A percentile compares a stretch with the other conserved stretches of the same genome.
Evolutionary conservation across 2,113 vertebrate species (phyloP).

Genomic region (Microtus richardsoni): DNA sequence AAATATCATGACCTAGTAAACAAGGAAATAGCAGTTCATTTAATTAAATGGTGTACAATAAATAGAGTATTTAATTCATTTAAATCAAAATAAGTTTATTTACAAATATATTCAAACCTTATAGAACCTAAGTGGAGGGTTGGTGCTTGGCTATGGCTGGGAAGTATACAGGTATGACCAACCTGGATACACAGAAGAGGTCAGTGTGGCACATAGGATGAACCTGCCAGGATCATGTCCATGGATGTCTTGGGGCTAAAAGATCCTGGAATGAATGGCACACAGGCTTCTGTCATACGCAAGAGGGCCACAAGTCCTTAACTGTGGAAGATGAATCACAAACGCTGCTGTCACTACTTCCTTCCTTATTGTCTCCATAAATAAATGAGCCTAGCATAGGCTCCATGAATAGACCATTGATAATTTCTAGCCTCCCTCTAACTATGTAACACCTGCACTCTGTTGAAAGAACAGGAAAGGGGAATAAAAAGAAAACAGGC

Average conservation of each 20-base stretch:
- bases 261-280: neutral
- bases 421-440: neutral
- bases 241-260: neutral
- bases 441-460: neutral
- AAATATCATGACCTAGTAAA: neutral
- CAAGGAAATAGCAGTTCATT: neutral
- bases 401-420: neutral
- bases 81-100: neutral
- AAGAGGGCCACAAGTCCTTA: neutral
- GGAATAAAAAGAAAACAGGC: neutral
- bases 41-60: neutral
- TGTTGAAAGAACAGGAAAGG: neutral
- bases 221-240: neutral
- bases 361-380: neutral
- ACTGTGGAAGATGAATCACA: neutral
- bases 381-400: neutral
- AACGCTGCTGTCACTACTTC: neutral
- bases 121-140: neutral
- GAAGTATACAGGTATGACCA: neutral
- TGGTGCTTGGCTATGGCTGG: neutral
- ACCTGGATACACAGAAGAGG: fast-evolving
- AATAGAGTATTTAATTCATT: neutral
- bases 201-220: no score
- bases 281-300: neutral
- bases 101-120: conserved; percentile 3